A percentile compares a stretch with the other conserved stretches of the same genome.
These are phyloP conservation scores for Notothenia rossii DNA, from an alignment of 2,113 vertebrate species.

Conservation along the genomic window DNA sequence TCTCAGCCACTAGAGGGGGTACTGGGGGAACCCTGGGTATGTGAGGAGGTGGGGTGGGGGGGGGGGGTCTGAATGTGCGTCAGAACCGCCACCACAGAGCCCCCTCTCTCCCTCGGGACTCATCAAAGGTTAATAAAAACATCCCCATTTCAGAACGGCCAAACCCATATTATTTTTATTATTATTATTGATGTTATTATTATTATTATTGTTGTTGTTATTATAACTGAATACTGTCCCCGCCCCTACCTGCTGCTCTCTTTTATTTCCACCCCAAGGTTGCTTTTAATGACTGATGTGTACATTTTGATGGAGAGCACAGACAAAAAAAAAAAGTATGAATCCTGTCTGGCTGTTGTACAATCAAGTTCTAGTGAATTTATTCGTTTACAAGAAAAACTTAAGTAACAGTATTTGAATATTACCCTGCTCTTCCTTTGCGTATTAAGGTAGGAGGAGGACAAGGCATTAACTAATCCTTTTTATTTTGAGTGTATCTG, in stretches of 20 bases:
- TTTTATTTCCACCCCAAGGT: conserved; percentile 57
- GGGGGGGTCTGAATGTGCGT: conserved; percentile 81
- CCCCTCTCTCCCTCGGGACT: conserved; percentile 71
- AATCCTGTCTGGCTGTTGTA: conserved; percentile 86
- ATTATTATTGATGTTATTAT: conserved; percentile 78
- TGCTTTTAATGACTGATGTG: conserved; percentile 79
- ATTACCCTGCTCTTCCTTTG: conserved; percentile 71
- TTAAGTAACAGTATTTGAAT: conserved; percentile 34
- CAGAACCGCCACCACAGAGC: conserved; percentile 76
- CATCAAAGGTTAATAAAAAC: conserved; percentile 47
- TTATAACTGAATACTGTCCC: conserved; percentile 65
- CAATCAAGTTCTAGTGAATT: conserved; percentile 90
- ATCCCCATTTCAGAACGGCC: conserved; percentile 85
- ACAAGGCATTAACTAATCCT: conserved; percentile 80
- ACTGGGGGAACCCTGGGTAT: conserved; percentile 19
- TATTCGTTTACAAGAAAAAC: conserved; percentile 86
- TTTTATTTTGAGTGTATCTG: conserved; percentile 82
- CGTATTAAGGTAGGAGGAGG: conserved; percentile 83
- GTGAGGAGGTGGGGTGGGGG: conserved; percentile 52
- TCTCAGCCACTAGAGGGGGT: conserved; percentile 77
- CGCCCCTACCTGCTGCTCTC: conserved; percentile 43
- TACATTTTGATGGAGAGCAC: conserved; percentile 84
- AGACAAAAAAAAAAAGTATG: conserved; percentile 1
- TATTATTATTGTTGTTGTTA: conserved; percentile 76
- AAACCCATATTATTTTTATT: conserved; percentile 83